Evolutionary conservation across 2,113 vertebrate species (phyloP).

Genomic region (Callocephalon fimbriatum): DNA sequence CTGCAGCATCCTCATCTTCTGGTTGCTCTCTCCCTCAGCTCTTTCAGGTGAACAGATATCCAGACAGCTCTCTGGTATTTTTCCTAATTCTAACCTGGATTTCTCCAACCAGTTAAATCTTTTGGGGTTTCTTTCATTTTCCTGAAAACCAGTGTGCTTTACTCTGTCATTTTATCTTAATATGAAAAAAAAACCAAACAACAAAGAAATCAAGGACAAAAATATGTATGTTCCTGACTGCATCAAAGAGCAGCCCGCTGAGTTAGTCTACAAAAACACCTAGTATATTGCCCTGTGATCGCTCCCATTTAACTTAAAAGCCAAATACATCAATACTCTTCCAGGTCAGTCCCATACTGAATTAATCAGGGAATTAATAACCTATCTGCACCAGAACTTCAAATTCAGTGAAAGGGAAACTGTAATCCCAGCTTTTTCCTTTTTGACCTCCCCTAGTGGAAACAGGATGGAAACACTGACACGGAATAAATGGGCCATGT

Average conservation of each 20-base stretch:
- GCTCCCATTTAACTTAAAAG: background rate
- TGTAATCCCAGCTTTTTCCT: background rate
- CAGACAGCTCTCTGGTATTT: background rate
- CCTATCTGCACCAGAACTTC: background rate
- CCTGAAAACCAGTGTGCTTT: background rate
- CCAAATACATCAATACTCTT: background rate
- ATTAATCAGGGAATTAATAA: background rate
- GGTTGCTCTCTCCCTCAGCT: background rate
- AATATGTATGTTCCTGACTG: background rate
- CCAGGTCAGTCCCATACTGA: background rate
- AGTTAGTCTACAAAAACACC: background rate
- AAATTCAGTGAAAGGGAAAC: background rate
- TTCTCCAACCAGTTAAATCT: background rate
- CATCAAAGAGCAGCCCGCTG: background rate
- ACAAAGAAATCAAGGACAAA: background rate
- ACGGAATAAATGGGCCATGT: fast-evolving
- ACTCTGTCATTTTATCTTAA: background rate
- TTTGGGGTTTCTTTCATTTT: background rate
- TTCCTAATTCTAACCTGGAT: background rate
- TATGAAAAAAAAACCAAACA: background rate
- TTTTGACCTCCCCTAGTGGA: background rate
- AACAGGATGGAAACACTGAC: background rate
- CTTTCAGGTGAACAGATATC: background rate
- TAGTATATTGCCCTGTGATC: background rate
- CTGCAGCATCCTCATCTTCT: background rate